These are phyloP conservation scores for Thysanoteuthis rhombus DNA, from an alignment of 2,888 invertebrate species.

Conservation along the genomic window DNA sequence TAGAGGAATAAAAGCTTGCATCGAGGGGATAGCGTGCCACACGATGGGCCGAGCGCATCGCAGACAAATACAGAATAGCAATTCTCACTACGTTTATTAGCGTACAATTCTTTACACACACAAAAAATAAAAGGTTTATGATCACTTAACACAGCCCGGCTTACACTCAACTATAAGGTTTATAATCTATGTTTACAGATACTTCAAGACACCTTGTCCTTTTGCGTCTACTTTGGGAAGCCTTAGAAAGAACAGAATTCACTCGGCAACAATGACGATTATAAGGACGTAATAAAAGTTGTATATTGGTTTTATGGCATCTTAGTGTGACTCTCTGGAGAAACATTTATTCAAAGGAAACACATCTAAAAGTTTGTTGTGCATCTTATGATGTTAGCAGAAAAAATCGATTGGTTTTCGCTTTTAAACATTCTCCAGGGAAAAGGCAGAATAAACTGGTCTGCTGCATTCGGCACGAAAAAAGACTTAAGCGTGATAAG, in stretches of 20 bases:
- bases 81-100: too few relatives aligned
- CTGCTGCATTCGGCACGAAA: background rate
- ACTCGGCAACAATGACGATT: background rate
- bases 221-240: background rate
- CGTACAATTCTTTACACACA: too few relatives aligned
- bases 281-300: constrained; percentile 12
- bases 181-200: too few relatives aligned
- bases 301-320: background rate
- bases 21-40: too few relatives aligned
- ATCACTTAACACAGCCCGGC: too few relatives aligned
- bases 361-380: background rate
- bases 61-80: too few relatives aligned
- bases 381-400: background rate
- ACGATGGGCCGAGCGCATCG: too few relatives aligned
- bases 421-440: background rate
- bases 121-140: too few relatives aligned
- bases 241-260: background rate
- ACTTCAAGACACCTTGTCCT: background rate
- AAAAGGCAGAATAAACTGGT: background rate
- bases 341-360: background rate
- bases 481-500: background rate
- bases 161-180: too few relatives aligned
- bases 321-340: background rate
- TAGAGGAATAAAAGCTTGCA: too few relatives aligned
- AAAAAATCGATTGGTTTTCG: background rate